phyloP scores from a whole-genome alignment of 2,797 vertebrate species.

The Poecilia wingei region DNA sequence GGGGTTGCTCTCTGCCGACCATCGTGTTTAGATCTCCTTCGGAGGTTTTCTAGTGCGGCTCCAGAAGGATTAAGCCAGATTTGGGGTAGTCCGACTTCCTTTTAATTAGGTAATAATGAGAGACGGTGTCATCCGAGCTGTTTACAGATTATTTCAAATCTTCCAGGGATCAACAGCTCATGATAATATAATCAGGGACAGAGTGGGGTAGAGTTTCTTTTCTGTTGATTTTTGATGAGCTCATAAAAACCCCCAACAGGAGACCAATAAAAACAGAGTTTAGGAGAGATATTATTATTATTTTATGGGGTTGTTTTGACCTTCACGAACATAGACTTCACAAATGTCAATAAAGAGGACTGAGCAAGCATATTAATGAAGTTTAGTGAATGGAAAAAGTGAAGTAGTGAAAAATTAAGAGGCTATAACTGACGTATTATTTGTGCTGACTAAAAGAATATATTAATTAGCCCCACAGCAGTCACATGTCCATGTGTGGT shows the following conservation, averaged over 20 bases:
- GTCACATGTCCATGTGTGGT: neutral
- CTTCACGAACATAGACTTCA: neutral
- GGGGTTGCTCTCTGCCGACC: slow-evolving; percentile 30
- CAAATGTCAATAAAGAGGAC: neutral
- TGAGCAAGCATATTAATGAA: neutral
- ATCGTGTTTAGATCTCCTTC: slow-evolving; percentile 49
- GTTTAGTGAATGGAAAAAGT: neutral
- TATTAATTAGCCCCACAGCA: neutral
- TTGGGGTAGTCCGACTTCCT: slow-evolving; percentile 26
- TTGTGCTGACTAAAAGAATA: neutral
- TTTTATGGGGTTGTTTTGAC: neutral
- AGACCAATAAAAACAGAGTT: neutral
- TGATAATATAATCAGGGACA: neutral
- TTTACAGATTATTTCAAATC: neutral
- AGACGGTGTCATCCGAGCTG: slow-evolving; percentile 22
- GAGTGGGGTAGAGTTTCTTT: neutral
- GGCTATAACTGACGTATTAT: neutral
- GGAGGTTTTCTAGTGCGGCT: slow-evolving; percentile 52
- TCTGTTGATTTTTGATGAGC: neutral
- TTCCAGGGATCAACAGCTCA: neutral
- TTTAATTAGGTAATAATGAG: slow-evolving; percentile 37
- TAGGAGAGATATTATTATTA: neutral
- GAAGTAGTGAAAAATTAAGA: neutral
- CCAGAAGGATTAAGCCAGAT: slow-evolving; percentile 25
- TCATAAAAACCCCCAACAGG: neutral